phyloP scores from a whole-genome alignment of 2,113 vertebrate genomes.

The Sialia sialis region DNA sequence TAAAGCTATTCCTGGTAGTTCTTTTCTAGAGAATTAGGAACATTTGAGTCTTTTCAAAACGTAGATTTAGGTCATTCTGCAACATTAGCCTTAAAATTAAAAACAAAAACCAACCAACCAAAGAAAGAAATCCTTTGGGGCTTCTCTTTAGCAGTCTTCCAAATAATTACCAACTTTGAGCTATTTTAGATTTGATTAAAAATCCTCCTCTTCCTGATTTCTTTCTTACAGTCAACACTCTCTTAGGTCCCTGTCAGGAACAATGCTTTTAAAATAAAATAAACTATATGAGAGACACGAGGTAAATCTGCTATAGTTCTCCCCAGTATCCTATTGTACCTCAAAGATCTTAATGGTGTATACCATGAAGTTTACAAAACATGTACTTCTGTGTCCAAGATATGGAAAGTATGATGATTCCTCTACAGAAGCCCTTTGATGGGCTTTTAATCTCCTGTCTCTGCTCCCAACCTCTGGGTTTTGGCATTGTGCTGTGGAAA shows the following conservation, averaged over 20 bases:
- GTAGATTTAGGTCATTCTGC: background rate
- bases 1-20: background rate
- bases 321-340: background rate
- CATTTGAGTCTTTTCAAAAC: background rate
- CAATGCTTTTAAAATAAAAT: background rate
- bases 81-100: background rate
- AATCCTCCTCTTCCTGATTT: background rate
- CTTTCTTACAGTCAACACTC: background rate
- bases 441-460: background rate
- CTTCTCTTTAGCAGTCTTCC: background rate
- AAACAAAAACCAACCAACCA: background rate
- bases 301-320: background rate
- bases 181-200: background rate
- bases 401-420: background rate
- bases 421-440: background rate
- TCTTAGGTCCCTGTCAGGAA: background rate
- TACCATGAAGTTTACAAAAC: background rate
- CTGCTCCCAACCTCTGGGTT: rapidly evolving
- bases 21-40: background rate
- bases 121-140: background rate
- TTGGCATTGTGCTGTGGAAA: background rate
- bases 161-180: background rate
- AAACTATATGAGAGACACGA: background rate
- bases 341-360: background rate
- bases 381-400: background rate